A percentile compares a stretch with the other conserved stretches of the same genome.
phyloP scores from a whole-genome alignment of 2,888 invertebrate genomes.

The Meteorus colon region DNA sequence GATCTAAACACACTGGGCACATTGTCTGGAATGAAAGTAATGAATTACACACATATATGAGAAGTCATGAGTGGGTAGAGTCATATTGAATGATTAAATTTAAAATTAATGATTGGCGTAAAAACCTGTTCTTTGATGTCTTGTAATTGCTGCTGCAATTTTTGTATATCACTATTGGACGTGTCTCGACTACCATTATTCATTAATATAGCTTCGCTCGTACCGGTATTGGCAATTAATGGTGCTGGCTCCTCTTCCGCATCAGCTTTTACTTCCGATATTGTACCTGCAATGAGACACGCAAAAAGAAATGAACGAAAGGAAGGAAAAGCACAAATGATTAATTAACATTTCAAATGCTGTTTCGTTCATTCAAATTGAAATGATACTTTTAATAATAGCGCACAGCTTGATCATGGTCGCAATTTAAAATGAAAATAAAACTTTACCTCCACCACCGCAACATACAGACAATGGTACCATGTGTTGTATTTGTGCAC shows the following conservation, averaged over 20 bases:
- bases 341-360: neutral
- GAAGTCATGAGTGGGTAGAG: neutral
- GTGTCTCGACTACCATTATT: conserved; percentile 82
- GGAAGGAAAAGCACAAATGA: neutral
- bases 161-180: conserved; percentile 86
- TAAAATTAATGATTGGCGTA: conserved; percentile 15
- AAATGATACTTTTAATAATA: neutral
- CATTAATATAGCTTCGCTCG: conserved; percentile 74
- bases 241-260: conserved; percentile 72
- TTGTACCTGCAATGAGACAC: conserved; percentile 69
- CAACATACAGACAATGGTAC: conserved; percentile 77
- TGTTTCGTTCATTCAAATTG: neutral
- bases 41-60: neutral
- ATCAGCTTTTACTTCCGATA: conserved; percentile 75
- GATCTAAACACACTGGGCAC: conserved; percentile 98
- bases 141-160: conserved; percentile 94
- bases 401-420: neutral
- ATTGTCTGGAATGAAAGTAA: conserved; percentile 84
- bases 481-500: conserved; percentile 87
- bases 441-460: conserved; percentile 64
- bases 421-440: conserved; percentile 9
- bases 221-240: conserved; percentile 55
- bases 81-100: neutral
- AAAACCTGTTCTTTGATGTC: conserved; percentile 97
- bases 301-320: neutral